phyloP scores from a whole-genome alignment of 2,113 vertebrate genomes.

The Alces alces region DNA sequence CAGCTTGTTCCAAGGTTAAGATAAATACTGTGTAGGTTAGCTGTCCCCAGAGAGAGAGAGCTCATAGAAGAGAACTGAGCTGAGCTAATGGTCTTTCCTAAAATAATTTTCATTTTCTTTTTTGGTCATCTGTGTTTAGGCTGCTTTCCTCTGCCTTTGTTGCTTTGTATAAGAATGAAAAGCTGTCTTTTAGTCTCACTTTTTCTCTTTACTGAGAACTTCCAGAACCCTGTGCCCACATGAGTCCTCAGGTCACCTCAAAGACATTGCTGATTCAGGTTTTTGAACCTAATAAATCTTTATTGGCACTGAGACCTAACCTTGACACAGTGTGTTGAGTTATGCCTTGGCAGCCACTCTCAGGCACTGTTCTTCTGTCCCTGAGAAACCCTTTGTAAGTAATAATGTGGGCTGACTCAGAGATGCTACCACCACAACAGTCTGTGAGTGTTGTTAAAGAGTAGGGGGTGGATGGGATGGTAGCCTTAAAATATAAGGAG shows the following conservation, averaged over 20 bases:
- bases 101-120: background rate
- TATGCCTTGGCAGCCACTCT: slow-evolving; percentile 61
- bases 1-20: background rate
- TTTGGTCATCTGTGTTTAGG: background rate
- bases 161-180: background rate
- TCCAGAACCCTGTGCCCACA: slow-evolving; percentile 60
- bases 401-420: slow-evolving; percentile 24
- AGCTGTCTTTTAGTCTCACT: slow-evolving; percentile 37
- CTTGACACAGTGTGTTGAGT: slow-evolving; percentile 76
- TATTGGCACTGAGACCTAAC: slow-evolving; percentile 78
- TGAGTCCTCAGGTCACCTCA: slow-evolving; percentile 75
- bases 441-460: background rate
- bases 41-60: background rate
- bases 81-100: background rate
- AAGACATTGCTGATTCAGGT: slow-evolving; percentile 79
- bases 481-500: background rate
- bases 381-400: slow-evolving; percentile 39
- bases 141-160: background rate
- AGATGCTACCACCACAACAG: background rate
- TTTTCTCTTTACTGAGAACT: slow-evolving; percentile 62
- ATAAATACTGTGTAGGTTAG: background rate
- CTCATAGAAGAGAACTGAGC: background rate
- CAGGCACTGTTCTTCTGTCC: background rate
- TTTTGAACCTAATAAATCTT: slow-evolving; percentile 82
- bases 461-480: background rate